Conservation (phyloP, 2,113 vertebrate species). For the Bettongia penicillata region DNA sequence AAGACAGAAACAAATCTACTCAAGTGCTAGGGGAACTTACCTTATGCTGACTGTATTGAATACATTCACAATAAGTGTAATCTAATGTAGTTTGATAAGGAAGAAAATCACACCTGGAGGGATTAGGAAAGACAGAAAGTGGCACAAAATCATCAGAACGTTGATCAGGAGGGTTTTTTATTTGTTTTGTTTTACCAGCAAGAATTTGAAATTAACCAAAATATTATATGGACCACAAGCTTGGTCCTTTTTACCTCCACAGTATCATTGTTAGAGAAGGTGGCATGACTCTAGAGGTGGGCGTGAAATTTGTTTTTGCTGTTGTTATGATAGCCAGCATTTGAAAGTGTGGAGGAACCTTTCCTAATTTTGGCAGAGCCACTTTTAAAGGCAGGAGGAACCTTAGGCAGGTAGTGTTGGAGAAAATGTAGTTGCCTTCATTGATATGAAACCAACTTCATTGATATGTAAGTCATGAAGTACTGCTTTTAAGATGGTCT, state of each 20-base stretch:
- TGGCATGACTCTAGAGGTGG: neutral
- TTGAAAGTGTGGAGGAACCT: neutral
- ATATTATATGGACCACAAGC: neutral
- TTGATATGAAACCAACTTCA: neutral
- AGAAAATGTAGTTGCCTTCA: neutral
- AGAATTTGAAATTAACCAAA: neutral
- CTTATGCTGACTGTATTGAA: neutral
- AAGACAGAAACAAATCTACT: neutral
- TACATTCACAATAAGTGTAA: neutral
- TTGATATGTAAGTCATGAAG: neutral
- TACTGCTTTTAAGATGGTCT: neutral
- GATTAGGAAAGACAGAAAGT: neutral
- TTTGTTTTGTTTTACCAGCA: neutral
- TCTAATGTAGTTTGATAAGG: neutral
- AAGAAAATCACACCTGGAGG: neutral
- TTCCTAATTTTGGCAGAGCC: neutral
- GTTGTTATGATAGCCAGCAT: neutral
- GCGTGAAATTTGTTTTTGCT: neutral
- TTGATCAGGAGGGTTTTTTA: neutral
- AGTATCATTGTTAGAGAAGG: neutral
- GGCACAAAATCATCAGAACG: neutral
- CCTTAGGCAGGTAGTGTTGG: neutral
- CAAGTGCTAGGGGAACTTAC: neutral
- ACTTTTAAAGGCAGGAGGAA: neutral
- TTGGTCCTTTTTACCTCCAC: neutral